A percentile compares a stretch with the other conserved stretches of the same genome.
Conservation (phyloP, 1,140 invertebrate genomes). For the Coenobita brevimanus region DNA sequence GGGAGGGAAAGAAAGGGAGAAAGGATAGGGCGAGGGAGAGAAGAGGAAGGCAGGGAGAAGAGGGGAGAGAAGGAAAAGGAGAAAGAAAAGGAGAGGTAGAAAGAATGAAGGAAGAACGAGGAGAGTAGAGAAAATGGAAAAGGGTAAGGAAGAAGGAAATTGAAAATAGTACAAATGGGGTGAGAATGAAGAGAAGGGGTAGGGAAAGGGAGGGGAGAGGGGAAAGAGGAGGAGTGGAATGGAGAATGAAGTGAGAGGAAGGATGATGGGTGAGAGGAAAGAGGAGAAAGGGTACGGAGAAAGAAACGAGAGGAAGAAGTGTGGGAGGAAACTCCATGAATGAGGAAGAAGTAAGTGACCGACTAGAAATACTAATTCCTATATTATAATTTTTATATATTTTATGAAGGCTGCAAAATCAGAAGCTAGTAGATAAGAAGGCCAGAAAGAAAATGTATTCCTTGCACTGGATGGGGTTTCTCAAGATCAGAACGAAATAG, state of each 20-base stretch:
- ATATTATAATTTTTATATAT: too few relatives aligned
- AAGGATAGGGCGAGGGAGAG: background rate
- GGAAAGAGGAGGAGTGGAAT: background rate
- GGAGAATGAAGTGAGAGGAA: background rate
- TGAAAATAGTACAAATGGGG: too few relatives aligned
- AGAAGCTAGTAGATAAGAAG: too few relatives aligned
- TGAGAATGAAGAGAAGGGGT: background rate
- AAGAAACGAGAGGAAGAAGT: background rate
- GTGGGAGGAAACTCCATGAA: background rate
- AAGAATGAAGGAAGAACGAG: background rate
- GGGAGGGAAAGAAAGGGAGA: background rate
- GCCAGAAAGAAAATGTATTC: too few relatives aligned
- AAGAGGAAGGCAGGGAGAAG: background rate
- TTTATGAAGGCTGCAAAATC: too few relatives aligned
- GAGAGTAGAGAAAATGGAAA: too few relatives aligned
- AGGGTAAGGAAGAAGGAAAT: too few relatives aligned
- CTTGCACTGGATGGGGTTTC: too few relatives aligned
- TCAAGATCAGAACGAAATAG: too few relatives aligned
- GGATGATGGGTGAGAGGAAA: background rate
- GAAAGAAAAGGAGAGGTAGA: background rate
- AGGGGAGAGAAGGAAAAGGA: background rate
- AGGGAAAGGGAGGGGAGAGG: background rate
- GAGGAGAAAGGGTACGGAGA: too few relatives aligned
- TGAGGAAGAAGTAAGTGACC: too few relatives aligned
- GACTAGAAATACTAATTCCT: too few relatives aligned